Base-by-base conservation (phyloP, 2,888 invertebrate species). In the Scelioninae gen. 1 region DNA sequence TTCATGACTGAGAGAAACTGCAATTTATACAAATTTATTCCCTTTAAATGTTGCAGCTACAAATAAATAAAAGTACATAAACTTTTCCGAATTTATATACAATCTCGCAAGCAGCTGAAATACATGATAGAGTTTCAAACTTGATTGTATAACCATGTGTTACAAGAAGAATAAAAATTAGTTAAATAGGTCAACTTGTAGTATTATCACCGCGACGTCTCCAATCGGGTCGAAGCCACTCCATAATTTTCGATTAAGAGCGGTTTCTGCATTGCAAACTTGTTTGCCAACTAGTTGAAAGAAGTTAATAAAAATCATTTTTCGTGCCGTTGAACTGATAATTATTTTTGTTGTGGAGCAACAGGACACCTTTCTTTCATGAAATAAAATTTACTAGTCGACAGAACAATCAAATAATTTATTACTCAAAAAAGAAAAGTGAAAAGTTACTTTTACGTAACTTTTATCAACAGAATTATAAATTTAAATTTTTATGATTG, bases 201-300 rank as follows among this genome's bases (percentile, higher is more conserved):
- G 40, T 51, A 63, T 81, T 69, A 81, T 75, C 76, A 45, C 51
- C 29, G 40, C 68, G 31, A 40, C 40, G 74, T 60, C 51, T 74
- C 60, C 55, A 45, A 60, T 79, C 62, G 47, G 38, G 29, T 53
- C 56, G 51, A 40, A 69, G 29, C 56, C 58, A 49, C 56, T 58
- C 60, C 68, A 55, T 68, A 74, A 80, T 80, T 72, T 80, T 80
- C 45, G 74, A 68, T 71, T 58, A 58, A 69, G 69, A 56, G 51
- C 62, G 31, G 66, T 56, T 71, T 49, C 62, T 55, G 55, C 69
- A 69, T 56, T 51, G 43, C 56, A 71, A 78, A 71, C 71, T 58
- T 23, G 71, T 78, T 78, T 29, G 10, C 15, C n/a, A 16, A 31
- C 65, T 38, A 56, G 38, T 40, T 47, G 40, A 74, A 75, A 65